Percentiles rank a stretch among this genome's conserved stretches.
Evolutionary conservation across 2,888 invertebrate species (phyloP).

Genomic region (Oscheius sp.): DNA sequence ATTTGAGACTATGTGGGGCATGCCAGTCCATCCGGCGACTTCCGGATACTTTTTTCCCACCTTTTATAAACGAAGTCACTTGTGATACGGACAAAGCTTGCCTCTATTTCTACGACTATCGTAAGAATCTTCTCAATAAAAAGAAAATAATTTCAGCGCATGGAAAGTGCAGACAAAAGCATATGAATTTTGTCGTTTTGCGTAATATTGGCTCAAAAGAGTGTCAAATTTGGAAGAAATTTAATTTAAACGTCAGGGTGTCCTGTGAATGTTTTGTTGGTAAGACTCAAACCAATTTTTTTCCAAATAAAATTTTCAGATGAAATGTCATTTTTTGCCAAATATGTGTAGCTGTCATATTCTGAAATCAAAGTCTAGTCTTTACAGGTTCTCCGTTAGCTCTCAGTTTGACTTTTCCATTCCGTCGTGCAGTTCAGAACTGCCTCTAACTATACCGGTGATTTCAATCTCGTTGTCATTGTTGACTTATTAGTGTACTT

Average conservation of each 20-base stretch:
- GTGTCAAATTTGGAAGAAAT: constrained; percentile 70
- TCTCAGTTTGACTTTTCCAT: constrained; percentile 21
- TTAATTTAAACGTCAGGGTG: constrained; percentile 69
- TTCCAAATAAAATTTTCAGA: constrained; percentile 41
- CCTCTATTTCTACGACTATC: constrained; percentile 69
- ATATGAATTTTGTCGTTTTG: constrained; percentile 70
- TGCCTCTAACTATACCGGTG: constrained; percentile 17
- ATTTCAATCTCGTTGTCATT: constrained; percentile 16
- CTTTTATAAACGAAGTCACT: constrained; percentile 71
- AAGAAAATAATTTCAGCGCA: constrained; percentile 62
- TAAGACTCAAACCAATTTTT: too few species aligned
- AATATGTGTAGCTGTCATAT: constrained; percentile 61
- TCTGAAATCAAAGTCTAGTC: constrained; percentile 15
- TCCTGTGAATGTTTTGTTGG: constrained; percentile 70
- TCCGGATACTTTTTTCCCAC: constrained; percentile 70
- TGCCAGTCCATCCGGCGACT: constrained; percentile 68
- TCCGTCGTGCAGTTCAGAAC: constrained; percentile 10
- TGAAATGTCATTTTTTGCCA: constrained; percentile 70
- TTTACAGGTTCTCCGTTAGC: constrained; percentile 18
- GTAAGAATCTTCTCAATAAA: constrained; percentile 38
- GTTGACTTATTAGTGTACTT: not conserved
- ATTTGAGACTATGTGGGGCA: constrained; percentile 69
- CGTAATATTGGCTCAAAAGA: constrained; percentile 67
- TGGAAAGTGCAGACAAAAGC: constrained; percentile 70
- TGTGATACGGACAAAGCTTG: constrained; percentile 70